These are phyloP conservation scores for Lagorchestes hirsutus DNA, from an alignment of 2,797 vertebrate genomes.

Conservation along the genomic window DNA sequence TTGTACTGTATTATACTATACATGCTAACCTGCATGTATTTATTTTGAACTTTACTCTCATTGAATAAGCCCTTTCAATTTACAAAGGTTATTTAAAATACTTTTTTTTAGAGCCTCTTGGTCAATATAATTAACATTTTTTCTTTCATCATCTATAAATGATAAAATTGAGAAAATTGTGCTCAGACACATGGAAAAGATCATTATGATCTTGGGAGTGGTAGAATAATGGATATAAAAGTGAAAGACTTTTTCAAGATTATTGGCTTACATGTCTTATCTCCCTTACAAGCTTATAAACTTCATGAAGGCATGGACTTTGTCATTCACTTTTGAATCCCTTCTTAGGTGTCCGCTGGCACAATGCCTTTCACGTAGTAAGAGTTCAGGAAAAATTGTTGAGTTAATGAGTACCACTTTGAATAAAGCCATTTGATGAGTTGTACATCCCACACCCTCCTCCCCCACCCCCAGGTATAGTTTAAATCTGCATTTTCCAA, in stretches of 20 bases:
- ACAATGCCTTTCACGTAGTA: neutral
- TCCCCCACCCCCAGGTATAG: neutral
- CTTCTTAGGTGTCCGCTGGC: neutral
- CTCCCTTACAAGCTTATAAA: neutral
- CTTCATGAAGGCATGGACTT: neutral
- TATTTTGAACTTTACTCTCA: neutral
- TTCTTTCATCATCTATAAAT: neutral
- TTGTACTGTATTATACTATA: neutral
- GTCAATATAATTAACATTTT: neutral
- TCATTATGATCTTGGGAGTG: neutral
- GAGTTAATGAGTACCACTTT: neutral
- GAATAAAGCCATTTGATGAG: neutral
- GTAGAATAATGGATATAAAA: neutral
- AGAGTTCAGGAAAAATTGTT: neutral
- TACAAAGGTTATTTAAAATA: neutral
- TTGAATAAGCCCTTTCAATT: neutral
- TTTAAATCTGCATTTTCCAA: neutral
- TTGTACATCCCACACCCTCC: neutral
- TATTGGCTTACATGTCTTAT: neutral
- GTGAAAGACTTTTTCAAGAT: neutral
- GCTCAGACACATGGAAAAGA: neutral
- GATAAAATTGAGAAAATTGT: neutral
- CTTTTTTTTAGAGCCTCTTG: neutral
- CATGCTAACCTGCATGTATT: neutral
- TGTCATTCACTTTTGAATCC: neutral